Evolutionary conservation across 2,888 invertebrate species (phyloP).

Genomic region (Troides aeacus): DNA sequence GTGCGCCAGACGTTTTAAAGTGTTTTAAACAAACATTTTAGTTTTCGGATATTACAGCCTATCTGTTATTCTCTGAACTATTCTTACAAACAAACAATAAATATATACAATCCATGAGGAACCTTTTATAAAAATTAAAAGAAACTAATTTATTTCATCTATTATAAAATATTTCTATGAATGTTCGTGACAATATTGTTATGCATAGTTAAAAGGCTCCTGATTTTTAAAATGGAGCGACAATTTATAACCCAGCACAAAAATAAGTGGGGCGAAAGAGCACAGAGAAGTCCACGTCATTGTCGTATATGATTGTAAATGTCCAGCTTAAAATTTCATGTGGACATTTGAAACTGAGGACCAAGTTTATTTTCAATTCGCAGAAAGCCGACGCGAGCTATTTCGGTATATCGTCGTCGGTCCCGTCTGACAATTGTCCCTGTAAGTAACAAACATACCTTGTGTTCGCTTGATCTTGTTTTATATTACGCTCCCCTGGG

Average conservation of each 20-base stretch:
- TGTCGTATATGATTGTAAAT: constrained; percentile 17
- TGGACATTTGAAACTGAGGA: constrained; percentile 15
- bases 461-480: constrained; percentile 32
- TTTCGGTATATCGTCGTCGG: constrained; percentile 43
- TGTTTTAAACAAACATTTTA: no score
- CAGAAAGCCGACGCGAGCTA: constrained; percentile 41
- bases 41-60: no score
- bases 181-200: background rate
- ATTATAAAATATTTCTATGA: background rate
- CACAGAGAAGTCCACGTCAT: constrained; percentile 9
- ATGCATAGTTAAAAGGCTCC: no score
- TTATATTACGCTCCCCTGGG: constrained; percentile 44
- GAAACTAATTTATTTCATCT: background rate
- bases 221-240: background rate
- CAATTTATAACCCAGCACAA: constrained; percentile 32
- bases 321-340: constrained; percentile 27
- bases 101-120: no score
- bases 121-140: background rate
- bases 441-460: constrained; percentile 17
- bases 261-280: constrained; percentile 28
- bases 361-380: constrained; percentile 30
- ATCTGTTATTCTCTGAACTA: no score
- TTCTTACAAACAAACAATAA: no score
- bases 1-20: no score
- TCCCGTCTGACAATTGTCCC: constrained; percentile 47